Percentiles rank a stretch among this genome's conserved stretches.
Conservation (phyloP, 2,113 vertebrate genomes). For the Oncorhynchus kisutch region DNA sequence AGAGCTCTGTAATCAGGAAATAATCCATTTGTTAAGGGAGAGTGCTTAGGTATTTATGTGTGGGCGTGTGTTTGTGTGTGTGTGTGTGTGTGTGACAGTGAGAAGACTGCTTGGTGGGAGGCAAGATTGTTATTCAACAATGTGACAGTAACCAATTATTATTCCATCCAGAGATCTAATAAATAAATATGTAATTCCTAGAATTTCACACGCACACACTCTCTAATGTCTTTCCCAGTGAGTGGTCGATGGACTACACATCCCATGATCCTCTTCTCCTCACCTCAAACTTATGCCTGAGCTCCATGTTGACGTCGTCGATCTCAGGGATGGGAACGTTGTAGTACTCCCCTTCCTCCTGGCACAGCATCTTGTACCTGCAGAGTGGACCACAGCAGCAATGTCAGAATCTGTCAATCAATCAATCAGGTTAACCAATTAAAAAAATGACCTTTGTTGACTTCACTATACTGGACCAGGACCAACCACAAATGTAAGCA, state of each 20-base stretch:
- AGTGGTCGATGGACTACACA: not conserved
- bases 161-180: too few species aligned
- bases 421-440: not conserved
- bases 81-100: not conserved
- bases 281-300: constrained; percentile 96
- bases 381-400: not conserved
- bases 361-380: constrained; percentile 95
- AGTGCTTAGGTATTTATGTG: not conserved
- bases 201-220: too few species aligned
- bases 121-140: too few species aligned
- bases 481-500: not conserved
- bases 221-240: too few species aligned
- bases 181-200: too few species aligned
- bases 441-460: not conserved
- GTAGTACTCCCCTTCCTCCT: constrained; percentile 96
- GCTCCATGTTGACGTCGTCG: constrained; percentile 85
- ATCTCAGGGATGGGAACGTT: constrained; percentile 94
- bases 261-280: constrained; percentile 38
- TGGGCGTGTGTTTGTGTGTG: too few species aligned
- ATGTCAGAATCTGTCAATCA: not conserved
- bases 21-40: too few species aligned
- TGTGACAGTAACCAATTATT: too few species aligned
- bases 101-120: not conserved
- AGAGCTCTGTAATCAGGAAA: too few species aligned
- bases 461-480: too few species aligned